Base-by-base conservation (phyloP, 2,888 invertebrate genomes). In the Schrankia costaestrigalis region DNA sequence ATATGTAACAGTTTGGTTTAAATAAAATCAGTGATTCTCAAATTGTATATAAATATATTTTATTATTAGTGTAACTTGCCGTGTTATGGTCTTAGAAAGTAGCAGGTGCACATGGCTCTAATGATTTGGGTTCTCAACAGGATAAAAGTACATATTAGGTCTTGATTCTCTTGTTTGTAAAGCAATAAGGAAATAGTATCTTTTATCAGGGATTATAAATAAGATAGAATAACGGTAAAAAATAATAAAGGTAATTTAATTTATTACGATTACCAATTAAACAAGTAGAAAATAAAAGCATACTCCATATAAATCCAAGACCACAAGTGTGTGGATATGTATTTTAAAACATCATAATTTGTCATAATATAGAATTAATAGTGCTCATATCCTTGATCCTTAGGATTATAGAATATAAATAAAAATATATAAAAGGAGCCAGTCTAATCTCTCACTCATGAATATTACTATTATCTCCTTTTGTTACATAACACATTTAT, bases 201-300 rank as follows among this genome's bases (percentile, higher is more conserved):
- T n/a, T n/a, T n/a, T n/a, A n/a, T n/a, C n/a, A n/a, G n/a, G n/a
- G n/a, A n/a, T n/a, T n/a, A n/a, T n/a, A n/a, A n/a, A n/a, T n/a
- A 11, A 24, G 11, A 11, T 3, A 4, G 10, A 4, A 17, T 17
- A 17, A 17, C 17, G 3, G 3, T 17, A 17, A 7, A 17, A 5
- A 17, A 5, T 41, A 42, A 47, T 54, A 57, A 54, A 56, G 58
- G 48, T 43, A 41, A 60, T 54, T 64, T 63, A 50, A 57, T 73
- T 70, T 72, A 71, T 62, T 71, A 57, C 52, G 64, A 65, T 63
- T 70, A 63, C 46, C 58, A 55, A 59, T 65, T 69, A 63, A 71
- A 69, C 63, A 69, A 64, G 67, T 57, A 48, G 24, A 69, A 55
- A 70, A 69, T 68, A 69, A 65, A 71, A 72, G 54, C 56, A 47